phyloP scores from a whole-genome alignment of 2,797 vertebrate species.

The Onychomys leucogaster region DNA sequence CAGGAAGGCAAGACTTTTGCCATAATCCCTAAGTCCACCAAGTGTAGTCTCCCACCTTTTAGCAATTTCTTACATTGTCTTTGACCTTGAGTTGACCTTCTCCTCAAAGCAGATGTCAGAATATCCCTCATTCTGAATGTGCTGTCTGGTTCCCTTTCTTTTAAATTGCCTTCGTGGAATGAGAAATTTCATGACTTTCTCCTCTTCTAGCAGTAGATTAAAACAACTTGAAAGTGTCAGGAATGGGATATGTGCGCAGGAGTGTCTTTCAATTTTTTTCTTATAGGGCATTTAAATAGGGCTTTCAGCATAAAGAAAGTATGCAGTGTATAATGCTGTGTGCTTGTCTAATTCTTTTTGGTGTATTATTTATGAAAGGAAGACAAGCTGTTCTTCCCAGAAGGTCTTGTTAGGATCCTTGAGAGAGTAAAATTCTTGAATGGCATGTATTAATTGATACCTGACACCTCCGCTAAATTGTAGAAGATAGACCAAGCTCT shows the following conservation, averaged over 20 bases:
- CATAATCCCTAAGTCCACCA: conserved; percentile 84
- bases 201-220: conserved; percentile 78
- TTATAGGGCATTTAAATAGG: conserved; percentile 68
- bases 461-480: not conserved
- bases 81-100: conserved; percentile 86
- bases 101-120: conserved; percentile 86
- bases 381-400: conserved; percentile 68
- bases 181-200: conserved; percentile 81
- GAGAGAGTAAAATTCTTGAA: not conserved
- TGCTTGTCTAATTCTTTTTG: conserved; percentile 61
- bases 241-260: conserved; percentile 72
- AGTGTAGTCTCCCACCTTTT: conserved; percentile 84
- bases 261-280: conserved; percentile 64
- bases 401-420: conserved; percentile 2
- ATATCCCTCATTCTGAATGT: conserved; percentile 83
- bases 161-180: conserved; percentile 82
- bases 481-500: not conserved
- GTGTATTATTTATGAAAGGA: conserved; percentile 48
- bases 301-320: conserved; percentile 71
- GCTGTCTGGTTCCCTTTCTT: conserved; percentile 75
- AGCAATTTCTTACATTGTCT: conserved; percentile 82
- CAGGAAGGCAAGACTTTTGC: conserved; percentile 77
- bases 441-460: conserved; percentile 6
- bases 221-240: conserved; percentile 79
- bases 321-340: conserved; percentile 32